Percentiles rank a stretch among this genome's conserved stretches.
Evolutionary conservation across 2,797 vertebrate species (phyloP).

Genomic region (Coccyzus lansbergi): DNA sequence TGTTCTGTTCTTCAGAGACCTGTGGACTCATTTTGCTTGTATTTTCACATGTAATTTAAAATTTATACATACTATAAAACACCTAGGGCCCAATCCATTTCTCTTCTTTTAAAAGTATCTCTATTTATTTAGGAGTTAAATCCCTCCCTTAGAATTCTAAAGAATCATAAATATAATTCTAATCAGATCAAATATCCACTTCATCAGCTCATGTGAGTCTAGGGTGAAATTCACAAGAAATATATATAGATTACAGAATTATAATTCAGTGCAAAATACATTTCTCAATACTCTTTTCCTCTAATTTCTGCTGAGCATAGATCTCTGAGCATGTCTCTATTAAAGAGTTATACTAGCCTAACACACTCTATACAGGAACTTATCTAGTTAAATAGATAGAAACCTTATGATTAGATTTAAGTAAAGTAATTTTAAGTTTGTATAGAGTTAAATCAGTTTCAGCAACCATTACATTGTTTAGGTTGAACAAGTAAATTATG

Average conservation of each 20-base stretch:
- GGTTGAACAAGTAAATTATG: neutral
- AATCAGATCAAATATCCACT: constrained; percentile 21
- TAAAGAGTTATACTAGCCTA: neutral
- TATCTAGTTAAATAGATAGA: neutral
- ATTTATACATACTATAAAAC: neutral
- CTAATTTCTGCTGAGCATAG: neutral
- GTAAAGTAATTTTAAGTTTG: neutral
- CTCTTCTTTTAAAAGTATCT: neutral
- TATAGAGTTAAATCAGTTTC: neutral
- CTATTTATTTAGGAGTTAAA: constrained; percentile 17
- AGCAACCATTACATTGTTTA: neutral
- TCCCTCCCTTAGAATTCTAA: neutral
- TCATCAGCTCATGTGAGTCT: neutral
- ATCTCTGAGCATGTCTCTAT: neutral
- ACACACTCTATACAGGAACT: neutral
- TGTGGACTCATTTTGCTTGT: neutral
- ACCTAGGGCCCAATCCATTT: neutral
- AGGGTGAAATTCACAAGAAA: neutral
- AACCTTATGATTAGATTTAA: neutral
- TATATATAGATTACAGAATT: neutral
- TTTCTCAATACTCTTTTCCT: neutral
- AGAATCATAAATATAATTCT: constrained; percentile 1
- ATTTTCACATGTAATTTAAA: constrained; percentile 22
- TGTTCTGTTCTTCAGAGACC: neutral
- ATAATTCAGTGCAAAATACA: neutral